A percentile compares a stretch with the other conserved stretches of the same genome.
These are phyloP conservation scores for Hydroisotoma schaefferi DNA, from an alignment of 2,888 invertebrate genomes.

Conservation along the genomic window DNA sequence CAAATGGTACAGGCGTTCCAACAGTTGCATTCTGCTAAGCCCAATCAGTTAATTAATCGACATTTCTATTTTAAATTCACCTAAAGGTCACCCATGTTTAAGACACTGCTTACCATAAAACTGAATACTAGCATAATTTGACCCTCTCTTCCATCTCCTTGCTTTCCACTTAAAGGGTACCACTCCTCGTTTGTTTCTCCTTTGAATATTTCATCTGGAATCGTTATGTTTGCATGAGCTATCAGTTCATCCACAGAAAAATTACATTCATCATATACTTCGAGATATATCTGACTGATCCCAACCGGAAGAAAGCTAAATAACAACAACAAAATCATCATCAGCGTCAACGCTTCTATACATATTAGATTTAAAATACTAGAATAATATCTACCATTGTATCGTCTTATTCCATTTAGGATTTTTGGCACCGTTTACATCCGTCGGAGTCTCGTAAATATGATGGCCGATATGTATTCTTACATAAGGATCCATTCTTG, in stretches of 20 bases:
- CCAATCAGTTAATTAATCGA: background rate
- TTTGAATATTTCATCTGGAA: conserved; percentile 74
- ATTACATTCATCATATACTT: conserved; percentile 95
- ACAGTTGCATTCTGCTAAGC: conserved; percentile 33
- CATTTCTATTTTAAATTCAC: background rate
- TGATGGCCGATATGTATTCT: conserved; percentile 87
- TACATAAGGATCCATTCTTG: conserved; percentile 95
- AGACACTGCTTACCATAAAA: conserved; percentile 52
- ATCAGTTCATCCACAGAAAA: conserved; percentile 94
- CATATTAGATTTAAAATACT: background rate
- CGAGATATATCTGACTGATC: conserved; percentile 81
- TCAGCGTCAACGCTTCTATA: background rate
- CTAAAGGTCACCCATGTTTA: background rate
- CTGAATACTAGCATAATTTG: conserved; percentile 86
- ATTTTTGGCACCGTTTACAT: conserved; percentile 88
- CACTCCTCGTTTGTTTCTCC: conserved; percentile 90
- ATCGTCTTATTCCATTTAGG: conserved; percentile 95
- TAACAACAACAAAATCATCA: too few relatives aligned
- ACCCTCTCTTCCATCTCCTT: conserved; percentile 91
- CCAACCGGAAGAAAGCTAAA: conserved; percentile 78
- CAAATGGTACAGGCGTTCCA: conserved; percentile 19
- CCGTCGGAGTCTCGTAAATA: conserved; percentile 90
- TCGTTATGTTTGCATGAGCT: conserved; percentile 86
- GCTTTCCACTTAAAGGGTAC: conserved; percentile 89
- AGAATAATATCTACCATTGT: conserved; percentile 69